These are phyloP conservation scores for Nysson spinosus DNA, from an alignment of 2,888 invertebrate species.

Conservation along the genomic window DNA sequence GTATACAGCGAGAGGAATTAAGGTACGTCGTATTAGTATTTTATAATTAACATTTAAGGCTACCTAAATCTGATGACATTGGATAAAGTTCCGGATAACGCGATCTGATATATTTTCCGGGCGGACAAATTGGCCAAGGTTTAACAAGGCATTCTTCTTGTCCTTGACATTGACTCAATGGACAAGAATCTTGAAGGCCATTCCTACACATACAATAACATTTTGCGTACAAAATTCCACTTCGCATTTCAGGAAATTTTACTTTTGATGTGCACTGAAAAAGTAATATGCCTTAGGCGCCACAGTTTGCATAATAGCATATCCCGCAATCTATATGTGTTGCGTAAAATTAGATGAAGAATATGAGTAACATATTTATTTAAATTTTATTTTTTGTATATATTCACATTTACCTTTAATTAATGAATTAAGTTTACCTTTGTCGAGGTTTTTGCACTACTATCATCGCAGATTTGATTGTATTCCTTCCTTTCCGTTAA, in stretches of 20 bases:
- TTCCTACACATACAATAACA: constrained; percentile 81
- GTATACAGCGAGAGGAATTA: too few relatives aligned
- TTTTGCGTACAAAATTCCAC: constrained; percentile 79
- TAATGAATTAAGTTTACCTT: too few relatives aligned
- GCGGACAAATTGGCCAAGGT: constrained; percentile 80
- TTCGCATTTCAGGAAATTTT: constrained; percentile 79
- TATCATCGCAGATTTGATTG: too few relatives aligned
- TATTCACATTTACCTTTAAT: too few relatives aligned
- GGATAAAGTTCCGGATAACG: constrained; percentile 52
- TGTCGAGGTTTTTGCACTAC: too few relatives aligned
- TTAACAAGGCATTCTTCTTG: constrained; percentile 79
- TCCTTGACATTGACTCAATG: constrained; percentile 79
- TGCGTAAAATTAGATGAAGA: too few relatives aligned
- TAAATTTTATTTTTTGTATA: too few relatives aligned
- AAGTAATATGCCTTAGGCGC: background rate
- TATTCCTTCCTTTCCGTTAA: too few relatives aligned
- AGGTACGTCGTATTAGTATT: too few relatives aligned
- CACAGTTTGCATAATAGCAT: background rate
- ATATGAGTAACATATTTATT: too few relatives aligned
- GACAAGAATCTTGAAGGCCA: constrained; percentile 81
- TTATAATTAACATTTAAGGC: background rate
- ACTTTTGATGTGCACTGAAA: constrained; percentile 71
- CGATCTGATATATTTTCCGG: constrained; percentile 74
- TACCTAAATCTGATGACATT: constrained; percentile 3
- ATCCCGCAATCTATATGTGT: too few relatives aligned